Conservation (phyloP, 2,113 vertebrate genomes). For the Morone saxatilis region DNA sequence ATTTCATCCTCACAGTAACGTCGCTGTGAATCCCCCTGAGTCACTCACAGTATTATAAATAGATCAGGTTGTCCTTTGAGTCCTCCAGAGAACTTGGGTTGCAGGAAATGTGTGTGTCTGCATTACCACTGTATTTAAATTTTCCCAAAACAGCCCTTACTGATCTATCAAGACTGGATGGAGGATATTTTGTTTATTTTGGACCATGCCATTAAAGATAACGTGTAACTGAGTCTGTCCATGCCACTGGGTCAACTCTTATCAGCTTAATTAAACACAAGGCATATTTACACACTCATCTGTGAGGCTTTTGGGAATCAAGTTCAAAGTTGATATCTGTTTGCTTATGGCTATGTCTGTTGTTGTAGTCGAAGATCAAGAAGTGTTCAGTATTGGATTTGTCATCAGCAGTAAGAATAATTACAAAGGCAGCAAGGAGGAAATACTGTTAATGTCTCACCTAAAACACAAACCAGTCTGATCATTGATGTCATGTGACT, state of each 20-base stretch:
- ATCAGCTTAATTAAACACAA: slow-evolving; percentile 52
- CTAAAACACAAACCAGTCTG: not conserved
- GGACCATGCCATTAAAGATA: slow-evolving; percentile 19
- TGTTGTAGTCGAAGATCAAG: not conserved
- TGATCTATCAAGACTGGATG: slow-evolving; percentile 19
- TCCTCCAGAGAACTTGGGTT: slow-evolving; percentile 47
- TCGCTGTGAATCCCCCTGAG: slow-evolving; percentile 41
- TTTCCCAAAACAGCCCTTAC: slow-evolving; percentile 28
- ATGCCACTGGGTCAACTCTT: slow-evolving; percentile 51
- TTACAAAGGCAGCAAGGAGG: slow-evolving; percentile 6
- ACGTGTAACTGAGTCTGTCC: slow-evolving; percentile 27
- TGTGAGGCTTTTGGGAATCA: not conserved
- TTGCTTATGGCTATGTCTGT: not conserved
- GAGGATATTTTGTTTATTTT: slow-evolving; percentile 48
- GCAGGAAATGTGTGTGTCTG: slow-evolving; percentile 4
- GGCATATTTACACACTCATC: slow-evolving; percentile 26
- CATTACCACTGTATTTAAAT: slow-evolving; percentile 37
- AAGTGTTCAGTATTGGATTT: not conserved
- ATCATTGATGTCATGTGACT: slow-evolving; percentile 1
- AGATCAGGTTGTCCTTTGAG: slow-evolving; percentile 55
- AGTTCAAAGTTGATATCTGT: slow-evolving; percentile 1
- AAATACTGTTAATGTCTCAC: slow-evolving; percentile 28
- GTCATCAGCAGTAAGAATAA: slow-evolving; percentile 14
- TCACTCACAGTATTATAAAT: slow-evolving; percentile 63
- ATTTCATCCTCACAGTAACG: slow-evolving; percentile 11